Evolutionary conservation across 2,888 invertebrate genomes (phyloP).

Genomic region (Flabesymbios commensalis): DNA sequence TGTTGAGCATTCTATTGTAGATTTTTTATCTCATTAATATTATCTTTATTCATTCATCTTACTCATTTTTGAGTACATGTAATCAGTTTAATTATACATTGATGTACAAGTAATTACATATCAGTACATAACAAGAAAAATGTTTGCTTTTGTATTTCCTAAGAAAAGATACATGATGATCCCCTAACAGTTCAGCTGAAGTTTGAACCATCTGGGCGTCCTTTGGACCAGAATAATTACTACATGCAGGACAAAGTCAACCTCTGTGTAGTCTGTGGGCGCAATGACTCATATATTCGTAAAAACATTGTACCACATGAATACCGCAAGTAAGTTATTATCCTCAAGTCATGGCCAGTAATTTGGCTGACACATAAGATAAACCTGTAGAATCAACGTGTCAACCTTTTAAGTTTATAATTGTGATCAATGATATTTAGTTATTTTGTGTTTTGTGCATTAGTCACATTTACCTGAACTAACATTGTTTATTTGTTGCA

Average conservation of each 20-base stretch:
- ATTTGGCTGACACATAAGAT: too few species aligned
- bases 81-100: too few species aligned
- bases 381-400: too few species aligned
- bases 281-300: slow-evolving; percentile 70
- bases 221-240: slow-evolving; percentile 70
- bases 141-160: too few species aligned
- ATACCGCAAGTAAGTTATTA: slow-evolving; percentile 70
- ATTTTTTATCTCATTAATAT: neutral
- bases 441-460: too few species aligned
- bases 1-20: neutral
- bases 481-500: too few species aligned
- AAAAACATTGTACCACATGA: slow-evolving; percentile 84
- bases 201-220: slow-evolving; percentile 79
- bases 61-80: too few species aligned
- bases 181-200: slow-evolving; percentile 73
- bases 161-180: slow-evolving; percentile 62
- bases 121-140: too few species aligned
- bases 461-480: too few species aligned
- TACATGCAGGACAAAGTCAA: slow-evolving; percentile 75
- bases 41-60: neutral
- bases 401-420: too few species aligned
- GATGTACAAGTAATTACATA: too few species aligned
- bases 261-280: slow-evolving; percentile 80
- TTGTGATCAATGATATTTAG: too few species aligned
- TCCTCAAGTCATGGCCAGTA: neutral